phyloP scores from a whole-genome alignment of 2,797 vertebrate species.

The Sebastes paucispinis region DNA sequence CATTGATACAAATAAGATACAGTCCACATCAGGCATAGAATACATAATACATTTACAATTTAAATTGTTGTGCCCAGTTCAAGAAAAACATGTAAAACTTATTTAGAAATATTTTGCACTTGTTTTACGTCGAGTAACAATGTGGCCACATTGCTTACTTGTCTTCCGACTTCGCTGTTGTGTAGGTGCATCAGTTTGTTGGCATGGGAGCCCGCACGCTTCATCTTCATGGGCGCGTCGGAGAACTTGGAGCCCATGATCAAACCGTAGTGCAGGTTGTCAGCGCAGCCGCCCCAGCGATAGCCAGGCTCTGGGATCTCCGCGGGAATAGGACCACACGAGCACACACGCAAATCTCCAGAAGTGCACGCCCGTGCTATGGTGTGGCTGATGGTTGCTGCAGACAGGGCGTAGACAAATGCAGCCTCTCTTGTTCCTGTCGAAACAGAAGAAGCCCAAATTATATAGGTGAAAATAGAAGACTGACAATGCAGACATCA shows the following conservation, averaged over 20 bases:
- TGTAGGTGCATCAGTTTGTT: conserved; percentile 99
- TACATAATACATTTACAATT: neutral
- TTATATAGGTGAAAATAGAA: neutral
- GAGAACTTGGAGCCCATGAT: conserved; percentile 99
- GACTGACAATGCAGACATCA: neutral
- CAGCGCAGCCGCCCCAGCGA: conserved; percentile 98
- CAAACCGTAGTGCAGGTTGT: conserved; percentile 97
- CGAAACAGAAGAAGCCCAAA: conserved; percentile 6
- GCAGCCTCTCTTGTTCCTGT: conserved; percentile 96
- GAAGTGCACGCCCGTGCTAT: conserved; percentile 95
- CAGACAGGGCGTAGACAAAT: conserved; percentile 95
- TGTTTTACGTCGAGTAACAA: neutral
- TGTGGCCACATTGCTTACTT: conserved; percentile 79
- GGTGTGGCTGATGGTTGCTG: conserved; percentile 96
- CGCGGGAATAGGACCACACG: conserved; percentile 94
- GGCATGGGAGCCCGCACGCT: conserved; percentile 92
- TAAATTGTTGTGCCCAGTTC: neutral
- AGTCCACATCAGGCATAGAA: neutral
- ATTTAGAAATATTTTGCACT: neutral
- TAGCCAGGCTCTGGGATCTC: conserved; percentile 95
- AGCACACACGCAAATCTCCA: conserved; percentile 93
- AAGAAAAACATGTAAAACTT: neutral
- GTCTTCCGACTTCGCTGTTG: conserved; percentile 99
- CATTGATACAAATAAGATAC: neutral
- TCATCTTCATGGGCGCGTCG: conserved; percentile 98